Evolutionary conservation across 2,888 invertebrate species (phyloP), one percentile per base, ranked within the genome.

Genomic region (Brenthis daphne): DNA sequence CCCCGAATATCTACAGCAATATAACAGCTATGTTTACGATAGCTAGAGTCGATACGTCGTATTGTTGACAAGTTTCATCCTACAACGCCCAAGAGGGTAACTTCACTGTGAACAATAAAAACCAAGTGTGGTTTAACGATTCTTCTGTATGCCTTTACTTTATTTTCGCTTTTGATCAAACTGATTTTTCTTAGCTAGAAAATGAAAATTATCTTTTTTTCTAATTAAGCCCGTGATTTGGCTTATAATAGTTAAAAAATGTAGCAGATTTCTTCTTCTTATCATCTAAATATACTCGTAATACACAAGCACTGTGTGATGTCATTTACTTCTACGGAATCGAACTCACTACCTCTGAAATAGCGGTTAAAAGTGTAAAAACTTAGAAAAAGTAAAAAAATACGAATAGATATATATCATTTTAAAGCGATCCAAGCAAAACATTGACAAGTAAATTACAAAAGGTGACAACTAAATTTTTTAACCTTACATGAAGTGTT

Each of bases 391-490:
- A 29, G 4, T 29, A 29, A 29, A 24, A 24, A 24, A 29, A 29
- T 29, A 29, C 4, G 29, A 29, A 29, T 29, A 29, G 29, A 24
- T 24, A 33, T 55, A 14, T 24, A 24, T 3, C 29, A 33, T 33
- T 24, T 47, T 13, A 8, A 48, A 48, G 29, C 48, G 50, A 60
- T 29, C 8, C 37, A 43, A 50, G 29, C 5, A 50, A 29, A 11
- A 43, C 37, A 43, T 50, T 50, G 60, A 60, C 60, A 60, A 60
- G 48, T 60, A 50, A 67, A 67, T 70, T 70, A 70, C 43, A 70
- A 70, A 67, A 58, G 64, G 58, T 70, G 67, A 67, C 69, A 64
- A 29, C 53, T 43, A 16, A 64, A 20, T 68, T 54, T 29, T 56
- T 33, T 56, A 6, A 29, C 6, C 2, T n/a, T 54, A 37, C 37